phyloP scores from a whole-genome alignment of 2,797 vertebrate genomes.

The Melanotaenia nigrans region DNA sequence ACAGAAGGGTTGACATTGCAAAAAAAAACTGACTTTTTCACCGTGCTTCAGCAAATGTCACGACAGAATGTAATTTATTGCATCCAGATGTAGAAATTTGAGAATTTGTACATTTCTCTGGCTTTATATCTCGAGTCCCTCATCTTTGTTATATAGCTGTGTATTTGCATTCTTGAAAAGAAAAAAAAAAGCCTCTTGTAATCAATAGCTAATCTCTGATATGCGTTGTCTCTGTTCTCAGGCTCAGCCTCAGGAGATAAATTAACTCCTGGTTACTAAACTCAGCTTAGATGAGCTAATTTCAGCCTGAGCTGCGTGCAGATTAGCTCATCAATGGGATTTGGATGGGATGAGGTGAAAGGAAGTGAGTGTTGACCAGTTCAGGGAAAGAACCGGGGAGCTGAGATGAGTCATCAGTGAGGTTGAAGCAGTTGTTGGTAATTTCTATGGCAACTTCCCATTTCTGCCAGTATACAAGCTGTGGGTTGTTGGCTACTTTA shows the following conservation, averaged over 20 bases:
- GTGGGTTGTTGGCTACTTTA: neutral
- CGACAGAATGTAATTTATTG: neutral
- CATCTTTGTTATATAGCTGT: too few relatives aligned
- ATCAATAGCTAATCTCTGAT: constrained; percentile 60
- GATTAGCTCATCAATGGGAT: constrained; percentile 73
- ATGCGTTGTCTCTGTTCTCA: constrained; percentile 27
- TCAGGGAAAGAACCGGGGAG: constrained; percentile 3
- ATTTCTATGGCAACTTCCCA: constrained; percentile 35
- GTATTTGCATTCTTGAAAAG: neutral
- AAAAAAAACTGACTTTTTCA: neutral
- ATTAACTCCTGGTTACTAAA: constrained; percentile 61
- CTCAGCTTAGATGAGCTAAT: constrained; percentile 70
- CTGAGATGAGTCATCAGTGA: neutral
- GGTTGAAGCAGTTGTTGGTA: neutral
- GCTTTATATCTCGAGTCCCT: neutral
- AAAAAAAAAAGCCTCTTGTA: constrained; percentile 70
- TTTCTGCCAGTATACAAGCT: constrained; percentile 5
- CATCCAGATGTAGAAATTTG: neutral
- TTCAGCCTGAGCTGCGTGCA: constrained; percentile 61
- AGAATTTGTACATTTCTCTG: neutral
- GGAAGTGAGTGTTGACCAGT: constrained; percentile 32
- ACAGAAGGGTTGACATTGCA: neutral
- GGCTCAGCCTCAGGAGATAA: constrained; percentile 41
- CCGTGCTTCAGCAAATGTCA: too few relatives aligned
- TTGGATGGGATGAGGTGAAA: constrained; percentile 32